Evolutionary conservation across 2,888 invertebrate genomes (phyloP).

Genomic region (Timema podura): DNA sequence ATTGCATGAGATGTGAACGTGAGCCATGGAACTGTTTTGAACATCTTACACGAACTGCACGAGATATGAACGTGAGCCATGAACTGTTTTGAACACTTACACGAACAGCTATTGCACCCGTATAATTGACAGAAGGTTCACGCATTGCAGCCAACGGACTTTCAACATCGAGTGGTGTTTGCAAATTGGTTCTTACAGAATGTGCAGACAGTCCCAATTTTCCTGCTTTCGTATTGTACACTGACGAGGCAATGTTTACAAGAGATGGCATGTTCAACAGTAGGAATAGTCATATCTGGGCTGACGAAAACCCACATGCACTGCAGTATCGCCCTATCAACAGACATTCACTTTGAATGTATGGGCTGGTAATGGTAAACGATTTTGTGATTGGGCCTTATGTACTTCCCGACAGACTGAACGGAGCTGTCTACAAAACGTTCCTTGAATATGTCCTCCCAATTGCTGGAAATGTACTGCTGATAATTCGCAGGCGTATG

Average conservation of each 20-base stretch:
- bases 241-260: background rate
- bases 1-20: too few species aligned
- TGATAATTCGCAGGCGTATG: background rate
- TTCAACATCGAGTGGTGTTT: too few species aligned
- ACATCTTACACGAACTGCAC: too few species aligned
- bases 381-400: slow-evolving; percentile 5
- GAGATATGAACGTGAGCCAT: too few species aligned
- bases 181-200: too few species aligned
- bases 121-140: too few species aligned
- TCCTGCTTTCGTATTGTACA: background rate
- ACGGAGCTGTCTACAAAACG: slow-evolving; percentile 10
- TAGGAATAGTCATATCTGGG: background rate
- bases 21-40: too few species aligned
- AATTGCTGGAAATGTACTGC: slow-evolving; percentile 9
- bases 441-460: background rate
- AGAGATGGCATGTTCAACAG: slow-evolving; percentile 13
- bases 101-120: too few species aligned
- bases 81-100: too few species aligned
- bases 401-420: background rate
- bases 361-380: background rate
- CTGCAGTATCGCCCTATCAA: background rate
- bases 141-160: too few species aligned
- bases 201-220: background rate
- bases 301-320: background rate
- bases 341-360: slow-evolving; percentile 11